Evolutionary conservation across 2,797 vertebrate species (phyloP).

Genomic region (Karalla daura): DNA sequence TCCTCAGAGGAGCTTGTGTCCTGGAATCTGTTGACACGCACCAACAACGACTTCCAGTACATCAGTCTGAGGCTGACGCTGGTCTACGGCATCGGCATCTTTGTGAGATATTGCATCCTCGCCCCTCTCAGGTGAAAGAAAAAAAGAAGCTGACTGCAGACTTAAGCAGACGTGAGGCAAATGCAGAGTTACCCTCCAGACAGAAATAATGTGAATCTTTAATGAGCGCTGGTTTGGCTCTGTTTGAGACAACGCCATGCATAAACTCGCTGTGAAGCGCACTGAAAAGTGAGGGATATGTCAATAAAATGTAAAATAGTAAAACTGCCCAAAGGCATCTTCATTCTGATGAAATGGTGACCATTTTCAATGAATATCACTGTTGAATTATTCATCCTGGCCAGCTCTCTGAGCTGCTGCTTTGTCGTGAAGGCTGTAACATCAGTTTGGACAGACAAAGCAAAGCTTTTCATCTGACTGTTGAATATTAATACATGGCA

Average conservation of each 20-base stretch:
- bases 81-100: slow-evolving; percentile 90
- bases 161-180: background rate
- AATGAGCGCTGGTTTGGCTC: background rate
- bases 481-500: background rate
- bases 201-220: slow-evolving; percentile 5
- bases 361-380: background rate
- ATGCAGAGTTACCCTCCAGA: background rate
- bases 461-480: background rate
- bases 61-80: slow-evolving; percentile 90
- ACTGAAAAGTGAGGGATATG: background rate
- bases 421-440: background rate
- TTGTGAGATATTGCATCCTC: slow-evolving; percentile 92
- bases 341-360: background rate
- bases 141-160: background rate
- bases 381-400: background rate
- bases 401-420: background rate
- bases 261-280: background rate
- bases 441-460: too few species aligned
- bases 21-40: slow-evolving; percentile 97
- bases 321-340: too few species aligned
- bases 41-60: slow-evolving; percentile 93
- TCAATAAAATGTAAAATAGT: background rate
- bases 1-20: slow-evolving; percentile 94
- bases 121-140: slow-evolving; percentile 89
- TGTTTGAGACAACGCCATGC: background rate